These are phyloP conservation scores for Umimayanthus chanpuru DNA, from an alignment of 92 coral and sea anemone genomes.

Conservation along the genomic window DNA sequence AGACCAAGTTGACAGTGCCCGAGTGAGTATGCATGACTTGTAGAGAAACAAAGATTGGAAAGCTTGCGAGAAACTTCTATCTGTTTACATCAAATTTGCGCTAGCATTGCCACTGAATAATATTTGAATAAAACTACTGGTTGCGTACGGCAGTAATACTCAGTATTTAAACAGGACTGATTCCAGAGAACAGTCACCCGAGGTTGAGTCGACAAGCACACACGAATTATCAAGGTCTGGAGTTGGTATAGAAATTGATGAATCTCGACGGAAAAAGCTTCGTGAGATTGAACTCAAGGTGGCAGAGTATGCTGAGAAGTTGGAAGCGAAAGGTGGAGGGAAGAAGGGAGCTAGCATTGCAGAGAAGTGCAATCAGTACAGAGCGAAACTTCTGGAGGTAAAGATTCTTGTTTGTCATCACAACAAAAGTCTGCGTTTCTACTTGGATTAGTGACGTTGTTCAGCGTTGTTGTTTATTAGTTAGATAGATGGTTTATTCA, in stretches of 20 bases:
- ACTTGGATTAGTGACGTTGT: too few relatives aligned
- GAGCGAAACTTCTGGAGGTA: conserved; percentile 92
- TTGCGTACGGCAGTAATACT: not conserved
- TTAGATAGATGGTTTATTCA: too few relatives aligned
- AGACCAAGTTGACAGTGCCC: too few relatives aligned
- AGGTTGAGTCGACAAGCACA: conserved; percentile 53
- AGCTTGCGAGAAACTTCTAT: too few relatives aligned
- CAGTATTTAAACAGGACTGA: conserved; percentile 39
- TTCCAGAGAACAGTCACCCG: conserved; percentile 74
- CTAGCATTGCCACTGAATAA: not conserved
- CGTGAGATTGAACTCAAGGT: conserved; percentile 97
- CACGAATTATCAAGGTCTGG: conserved; percentile 56
- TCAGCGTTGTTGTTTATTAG: too few relatives aligned
- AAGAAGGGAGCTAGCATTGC: conserved; percentile 72
- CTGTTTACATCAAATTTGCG: too few relatives aligned
- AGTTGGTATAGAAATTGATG: conserved; percentile 82
- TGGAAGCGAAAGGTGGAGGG: conserved; percentile 87
- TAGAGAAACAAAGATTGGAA: too few relatives aligned
- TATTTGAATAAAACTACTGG: too few relatives aligned
- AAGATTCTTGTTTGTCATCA: not conserved
- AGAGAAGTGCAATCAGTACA: conserved; percentile 87
- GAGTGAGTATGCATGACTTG: too few relatives aligned
- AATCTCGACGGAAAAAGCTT: conserved; percentile 82
- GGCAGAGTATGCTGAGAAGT: conserved; percentile 94
- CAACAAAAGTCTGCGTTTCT: too few relatives aligned